phyloP scores from a whole-genome alignment of 1,140 invertebrate species.

The Fopius arisanus region DNA sequence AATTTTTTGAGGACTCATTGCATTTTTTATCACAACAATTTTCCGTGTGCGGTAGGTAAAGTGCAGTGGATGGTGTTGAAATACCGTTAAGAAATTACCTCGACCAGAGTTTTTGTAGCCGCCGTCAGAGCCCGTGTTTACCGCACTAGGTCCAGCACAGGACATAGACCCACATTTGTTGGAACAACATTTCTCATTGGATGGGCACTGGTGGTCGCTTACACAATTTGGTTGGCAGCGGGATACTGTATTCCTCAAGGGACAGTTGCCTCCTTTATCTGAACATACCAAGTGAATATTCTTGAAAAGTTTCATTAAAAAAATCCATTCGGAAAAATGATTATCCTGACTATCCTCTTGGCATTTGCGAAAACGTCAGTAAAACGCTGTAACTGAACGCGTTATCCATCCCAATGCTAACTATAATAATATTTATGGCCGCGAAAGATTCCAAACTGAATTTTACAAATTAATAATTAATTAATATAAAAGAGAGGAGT shows the following conservation, averaged over 20 bases:
- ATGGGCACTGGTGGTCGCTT: conserved; percentile 71
- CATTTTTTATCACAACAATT: too few species aligned
- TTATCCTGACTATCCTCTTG: too few species aligned
- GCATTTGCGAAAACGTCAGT: too few species aligned
- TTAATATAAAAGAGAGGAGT: neutral
- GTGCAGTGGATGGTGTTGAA: neutral
- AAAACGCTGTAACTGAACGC: too few species aligned
- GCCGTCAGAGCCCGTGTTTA: conserved; percentile 52
- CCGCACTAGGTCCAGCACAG: conserved; percentile 65
- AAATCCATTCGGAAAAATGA: too few species aligned
- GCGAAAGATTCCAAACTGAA: too few species aligned
- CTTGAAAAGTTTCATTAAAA: neutral
- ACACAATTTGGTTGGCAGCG: conserved; percentile 73
- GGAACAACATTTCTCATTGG: conserved; percentile 72
- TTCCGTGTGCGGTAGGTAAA: too few species aligned
- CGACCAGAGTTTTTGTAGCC: conserved; percentile 47
- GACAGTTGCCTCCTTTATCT: conserved; percentile 66
- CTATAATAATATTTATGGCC: too few species aligned
- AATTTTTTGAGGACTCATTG: too few species aligned
- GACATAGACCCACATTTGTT: conserved; percentile 75
- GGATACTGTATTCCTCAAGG: conserved; percentile 69
- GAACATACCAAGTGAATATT: conserved; percentile 2
- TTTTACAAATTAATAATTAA: too few species aligned
- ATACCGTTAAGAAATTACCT: conserved; percentile 24
- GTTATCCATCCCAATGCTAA: too few species aligned